Percentiles rank a stretch among this genome's conserved stretches.
phyloP scores from a whole-genome alignment of 1,140 invertebrate species.

The Caenorhabditis tropicalis region DNA sequence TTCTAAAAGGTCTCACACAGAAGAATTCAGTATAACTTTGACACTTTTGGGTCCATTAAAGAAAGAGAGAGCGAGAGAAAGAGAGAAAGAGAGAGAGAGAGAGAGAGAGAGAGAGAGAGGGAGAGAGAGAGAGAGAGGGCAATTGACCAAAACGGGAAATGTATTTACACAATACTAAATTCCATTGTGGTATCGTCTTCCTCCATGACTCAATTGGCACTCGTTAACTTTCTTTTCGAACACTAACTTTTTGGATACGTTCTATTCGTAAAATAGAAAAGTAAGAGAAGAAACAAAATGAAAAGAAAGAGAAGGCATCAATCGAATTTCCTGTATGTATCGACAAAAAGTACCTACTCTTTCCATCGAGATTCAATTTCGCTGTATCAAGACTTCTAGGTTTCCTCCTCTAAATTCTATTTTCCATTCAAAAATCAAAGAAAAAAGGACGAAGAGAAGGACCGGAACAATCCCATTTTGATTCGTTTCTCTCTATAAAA shows the following conservation, averaged over 20 bases:
- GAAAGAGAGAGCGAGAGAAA: background rate
- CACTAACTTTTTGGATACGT: background rate
- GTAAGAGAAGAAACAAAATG: background rate
- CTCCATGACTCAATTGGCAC: conserved; percentile 37
- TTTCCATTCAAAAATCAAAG: conserved; percentile 25
- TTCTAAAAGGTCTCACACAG: background rate
- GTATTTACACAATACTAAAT: conserved; percentile 40
- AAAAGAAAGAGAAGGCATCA: conserved; percentile 10
- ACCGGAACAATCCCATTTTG: conserved; percentile 38
- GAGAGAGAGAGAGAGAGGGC: background rate
- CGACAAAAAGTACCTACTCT: background rate
- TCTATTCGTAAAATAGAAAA: background rate
- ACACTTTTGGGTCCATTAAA: conserved; percentile 35
- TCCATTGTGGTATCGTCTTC: conserved; percentile 43
- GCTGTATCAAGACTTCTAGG: background rate
- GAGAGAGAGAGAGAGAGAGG: background rate
- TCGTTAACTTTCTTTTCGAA: background rate
- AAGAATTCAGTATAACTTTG: conserved; percentile 2
- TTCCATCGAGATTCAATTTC: background rate
- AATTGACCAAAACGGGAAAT: conserved; percentile 10
- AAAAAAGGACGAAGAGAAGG: background rate
- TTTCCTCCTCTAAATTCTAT: background rate
- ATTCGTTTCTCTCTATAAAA: conserved; percentile 21
- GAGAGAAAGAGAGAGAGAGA: background rate
- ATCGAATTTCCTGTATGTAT: conserved; percentile 4